Conservation (phyloP, 2,888 invertebrate species). For the Seira sanloemensis region DNA sequence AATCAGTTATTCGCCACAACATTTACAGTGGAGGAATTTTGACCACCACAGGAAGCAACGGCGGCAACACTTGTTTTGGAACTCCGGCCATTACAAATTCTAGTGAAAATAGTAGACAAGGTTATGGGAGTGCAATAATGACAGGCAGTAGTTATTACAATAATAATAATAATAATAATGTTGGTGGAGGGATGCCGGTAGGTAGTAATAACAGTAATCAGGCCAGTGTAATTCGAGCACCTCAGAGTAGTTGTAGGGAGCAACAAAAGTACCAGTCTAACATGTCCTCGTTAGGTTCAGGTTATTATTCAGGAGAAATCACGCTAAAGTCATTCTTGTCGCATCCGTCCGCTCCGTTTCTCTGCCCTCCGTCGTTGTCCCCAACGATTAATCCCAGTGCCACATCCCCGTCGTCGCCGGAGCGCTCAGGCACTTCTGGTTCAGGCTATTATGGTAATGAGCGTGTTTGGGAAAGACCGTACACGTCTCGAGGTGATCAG, state of each 20-base stretch:
- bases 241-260: constrained; percentile 34
- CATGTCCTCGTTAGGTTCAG: constrained; percentile 20
- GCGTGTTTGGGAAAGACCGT: constrained; percentile 31
- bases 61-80: not conserved
- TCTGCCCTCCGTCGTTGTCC: constrained; percentile 33
- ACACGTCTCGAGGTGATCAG: constrained; percentile 37
- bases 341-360: constrained; percentile 47
- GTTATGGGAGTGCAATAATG: too few relatives aligned
- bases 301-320: constrained; percentile 30
- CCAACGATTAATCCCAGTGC: too few relatives aligned
- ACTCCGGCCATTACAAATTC: too few relatives aligned
- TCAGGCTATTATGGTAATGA: constrained; percentile 48
- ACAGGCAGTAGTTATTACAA: too few relatives aligned
- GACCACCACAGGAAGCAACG: not conserved
- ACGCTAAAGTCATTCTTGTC: constrained; percentile 50
- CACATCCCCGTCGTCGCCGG: constrained; percentile 7
- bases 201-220: constrained; percentile 30
- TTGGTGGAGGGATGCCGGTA: too few relatives aligned
- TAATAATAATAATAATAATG: too few relatives aligned
- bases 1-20: constrained; percentile 48
- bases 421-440: constrained; percentile 35
- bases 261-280: constrained; percentile 23
- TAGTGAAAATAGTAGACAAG: not conserved
- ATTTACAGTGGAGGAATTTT: constrained; percentile 21
- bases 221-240: constrained; percentile 46